Percentiles rank a stretch among this genome's conserved stretches.
These are phyloP conservation scores for Mimas tiliae DNA, from an alignment of 2,888 invertebrate genomes.

Conservation along the genomic window DNA sequence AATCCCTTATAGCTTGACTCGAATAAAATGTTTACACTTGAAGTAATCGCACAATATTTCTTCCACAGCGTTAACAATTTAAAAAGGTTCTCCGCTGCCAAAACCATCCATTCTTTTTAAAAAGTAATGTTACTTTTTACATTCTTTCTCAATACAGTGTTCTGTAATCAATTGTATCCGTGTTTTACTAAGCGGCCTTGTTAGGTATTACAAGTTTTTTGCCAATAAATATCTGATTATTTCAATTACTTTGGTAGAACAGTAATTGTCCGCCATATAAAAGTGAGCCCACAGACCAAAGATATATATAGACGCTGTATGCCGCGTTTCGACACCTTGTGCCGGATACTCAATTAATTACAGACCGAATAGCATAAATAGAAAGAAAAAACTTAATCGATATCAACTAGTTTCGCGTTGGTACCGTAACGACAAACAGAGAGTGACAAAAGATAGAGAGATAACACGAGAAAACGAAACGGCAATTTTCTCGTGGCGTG, in stretches of 20 bases:
- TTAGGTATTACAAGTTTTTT: constrained; percentile 3
- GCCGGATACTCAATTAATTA: too few relatives aligned
- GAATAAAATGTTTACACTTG: constrained; percentile 36
- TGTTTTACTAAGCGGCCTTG: constrained; percentile 47
- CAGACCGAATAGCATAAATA: too few relatives aligned
- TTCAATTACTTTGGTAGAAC: constrained; percentile 11
- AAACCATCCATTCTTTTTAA: constrained; percentile 41
- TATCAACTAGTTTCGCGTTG: too few relatives aligned
- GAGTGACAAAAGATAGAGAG: too few relatives aligned
- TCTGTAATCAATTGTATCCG: constrained; percentile 50
- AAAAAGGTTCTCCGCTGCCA: constrained; percentile 29
- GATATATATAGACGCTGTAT: too few relatives aligned
- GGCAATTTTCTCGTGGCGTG: too few relatives aligned
- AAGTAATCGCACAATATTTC: constrained; percentile 26
- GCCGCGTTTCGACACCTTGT: too few relatives aligned
- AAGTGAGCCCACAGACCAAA: background rate
- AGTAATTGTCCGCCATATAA: background rate
- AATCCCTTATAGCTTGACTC: constrained; percentile 3
- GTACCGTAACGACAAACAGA: too few relatives aligned
- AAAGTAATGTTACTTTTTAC: constrained; percentile 41
- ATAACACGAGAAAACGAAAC: too few relatives aligned
- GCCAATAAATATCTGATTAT: background rate
- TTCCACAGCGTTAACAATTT: constrained; percentile 30
- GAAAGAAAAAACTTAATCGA: too few relatives aligned
- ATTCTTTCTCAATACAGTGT: constrained; percentile 36